Percentiles rank a stretch among this genome's conserved stretches.
Conservation (phyloP, 2,113 vertebrate genomes). For the Zeus faber region DNA sequence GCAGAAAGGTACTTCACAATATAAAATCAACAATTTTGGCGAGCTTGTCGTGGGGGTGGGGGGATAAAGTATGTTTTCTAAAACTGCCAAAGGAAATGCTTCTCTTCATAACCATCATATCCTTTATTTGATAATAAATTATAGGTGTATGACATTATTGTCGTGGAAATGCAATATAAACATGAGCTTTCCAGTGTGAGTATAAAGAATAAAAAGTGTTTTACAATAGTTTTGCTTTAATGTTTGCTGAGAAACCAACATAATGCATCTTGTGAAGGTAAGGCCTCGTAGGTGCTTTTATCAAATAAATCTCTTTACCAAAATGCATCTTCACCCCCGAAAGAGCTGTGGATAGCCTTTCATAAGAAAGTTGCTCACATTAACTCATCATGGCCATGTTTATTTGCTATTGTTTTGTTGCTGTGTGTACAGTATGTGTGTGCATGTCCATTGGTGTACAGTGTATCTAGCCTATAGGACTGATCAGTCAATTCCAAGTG, state of each 20-base stretch:
- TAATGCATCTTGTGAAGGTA: constrained; percentile 86
- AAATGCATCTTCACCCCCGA: constrained; percentile 79
- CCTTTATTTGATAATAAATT: constrained; percentile 91
- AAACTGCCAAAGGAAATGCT: constrained; percentile 55
- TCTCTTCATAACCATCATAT: constrained; percentile 50
- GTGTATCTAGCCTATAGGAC: too few relatives aligned
- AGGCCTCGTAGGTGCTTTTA: constrained; percentile 90
- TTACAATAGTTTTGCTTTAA: constrained; percentile 72
- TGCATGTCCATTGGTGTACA: too few relatives aligned
- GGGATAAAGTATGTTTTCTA: constrained; percentile 17
- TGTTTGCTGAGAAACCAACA: constrained; percentile 83
- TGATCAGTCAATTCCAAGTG: too few relatives aligned
- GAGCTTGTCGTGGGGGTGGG: constrained; percentile 39
- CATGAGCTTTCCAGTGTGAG: constrained; percentile 75
- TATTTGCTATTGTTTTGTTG: constrained; percentile 70
- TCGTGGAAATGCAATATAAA: constrained; percentile 94
- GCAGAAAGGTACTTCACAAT: too few relatives aligned
- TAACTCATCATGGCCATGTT: constrained; percentile 83
- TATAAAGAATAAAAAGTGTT: constrained; percentile 50
- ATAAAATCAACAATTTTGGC: too few relatives aligned
- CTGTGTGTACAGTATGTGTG: background rate
- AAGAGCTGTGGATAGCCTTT: constrained; percentile 64
- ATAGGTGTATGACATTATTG: constrained; percentile 95
- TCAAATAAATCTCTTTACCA: constrained; percentile 77
- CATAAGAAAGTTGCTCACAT: constrained; percentile 82